phyloP scores from a whole-genome alignment of 2,797 vertebrate species.

The Manis pentadactyla region DNA sequence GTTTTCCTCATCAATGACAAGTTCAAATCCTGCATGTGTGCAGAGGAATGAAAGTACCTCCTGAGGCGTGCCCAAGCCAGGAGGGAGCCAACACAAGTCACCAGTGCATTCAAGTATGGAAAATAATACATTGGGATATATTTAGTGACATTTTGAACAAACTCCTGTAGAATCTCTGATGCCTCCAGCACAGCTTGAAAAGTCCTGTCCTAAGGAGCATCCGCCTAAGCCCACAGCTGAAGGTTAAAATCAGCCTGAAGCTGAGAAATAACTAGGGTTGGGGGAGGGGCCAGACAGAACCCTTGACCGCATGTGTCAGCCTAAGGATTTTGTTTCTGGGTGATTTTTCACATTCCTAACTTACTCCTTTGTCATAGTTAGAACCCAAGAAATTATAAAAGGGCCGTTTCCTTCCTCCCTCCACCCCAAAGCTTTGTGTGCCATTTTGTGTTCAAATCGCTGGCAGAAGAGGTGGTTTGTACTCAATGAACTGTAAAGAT shows the following conservation, averaged over 20 bases:
- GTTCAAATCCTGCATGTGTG: neutral
- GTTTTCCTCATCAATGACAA: neutral
- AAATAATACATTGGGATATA: neutral
- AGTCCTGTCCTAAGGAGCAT: neutral
- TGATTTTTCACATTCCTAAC: neutral
- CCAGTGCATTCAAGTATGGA: neutral
- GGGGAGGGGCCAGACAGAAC: neutral
- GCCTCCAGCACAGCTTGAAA: neutral
- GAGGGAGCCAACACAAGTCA: neutral
- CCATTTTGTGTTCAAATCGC: neutral
- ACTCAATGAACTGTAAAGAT: neutral
- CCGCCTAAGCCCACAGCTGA: neutral
- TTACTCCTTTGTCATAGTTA: neutral
- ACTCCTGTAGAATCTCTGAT: neutral
- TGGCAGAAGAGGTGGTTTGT: neutral
- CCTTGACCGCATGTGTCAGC: neutral
- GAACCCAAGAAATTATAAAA: neutral
- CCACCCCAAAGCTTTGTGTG: neutral
- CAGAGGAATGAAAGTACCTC: neutral
- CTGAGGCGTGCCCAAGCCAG: neutral
- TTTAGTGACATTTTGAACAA: neutral
- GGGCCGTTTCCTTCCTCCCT: neutral
- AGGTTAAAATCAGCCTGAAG: neutral
- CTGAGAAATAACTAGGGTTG: neutral
- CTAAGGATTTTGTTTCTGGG: neutral